Evolutionary conservation across 2,888 invertebrate genomes (phyloP).

Genomic region (Caenorhabditis wallacei): DNA sequence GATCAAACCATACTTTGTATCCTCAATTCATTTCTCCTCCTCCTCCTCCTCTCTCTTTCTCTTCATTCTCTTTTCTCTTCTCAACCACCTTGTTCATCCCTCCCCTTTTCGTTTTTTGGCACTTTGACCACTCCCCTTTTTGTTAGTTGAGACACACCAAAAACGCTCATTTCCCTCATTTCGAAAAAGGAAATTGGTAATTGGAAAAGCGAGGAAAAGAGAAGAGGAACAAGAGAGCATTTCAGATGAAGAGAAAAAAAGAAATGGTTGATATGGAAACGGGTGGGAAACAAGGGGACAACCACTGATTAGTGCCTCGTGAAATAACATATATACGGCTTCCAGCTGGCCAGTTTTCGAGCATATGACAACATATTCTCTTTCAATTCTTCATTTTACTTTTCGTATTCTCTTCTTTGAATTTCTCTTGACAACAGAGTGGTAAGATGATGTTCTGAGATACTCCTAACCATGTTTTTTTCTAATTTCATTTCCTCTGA

Average conservation of each 20-base stretch:
- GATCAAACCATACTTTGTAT: slow-evolving; percentile 53
- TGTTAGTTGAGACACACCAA: background rate
- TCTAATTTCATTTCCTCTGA: too few species aligned
- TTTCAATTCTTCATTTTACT: background rate
- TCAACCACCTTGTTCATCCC: background rate
- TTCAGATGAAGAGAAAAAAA: background rate
- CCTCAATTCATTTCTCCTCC: background rate
- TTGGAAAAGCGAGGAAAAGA: slow-evolving; percentile 4
- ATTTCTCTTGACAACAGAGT: too few species aligned
- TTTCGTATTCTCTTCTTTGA: background rate
- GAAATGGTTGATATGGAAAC: slow-evolving; percentile 55
- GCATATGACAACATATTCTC: background rate
- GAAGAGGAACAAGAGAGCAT: background rate
- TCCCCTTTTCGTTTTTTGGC: slow-evolving; percentile 13
- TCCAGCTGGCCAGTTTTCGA: slow-evolving; percentile 1
- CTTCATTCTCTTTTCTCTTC: background rate
- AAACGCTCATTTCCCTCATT: slow-evolving; percentile 13
- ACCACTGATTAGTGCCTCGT: slow-evolving; percentile 50
- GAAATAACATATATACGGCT: slow-evolving; percentile 33
- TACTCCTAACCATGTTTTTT: too few species aligned
- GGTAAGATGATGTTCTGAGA: too few species aligned
- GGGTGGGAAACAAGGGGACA: slow-evolving; percentile 36
- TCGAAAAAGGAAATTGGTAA: slow-evolving; percentile 37
- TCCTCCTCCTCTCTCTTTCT: background rate
- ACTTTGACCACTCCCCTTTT: slow-evolving; percentile 29